Evolutionary conservation across 2,113 vertebrate genomes (phyloP), one percentile per base, ranked within the genome.

Genomic region (Rhodinocichla rosea): DNA sequence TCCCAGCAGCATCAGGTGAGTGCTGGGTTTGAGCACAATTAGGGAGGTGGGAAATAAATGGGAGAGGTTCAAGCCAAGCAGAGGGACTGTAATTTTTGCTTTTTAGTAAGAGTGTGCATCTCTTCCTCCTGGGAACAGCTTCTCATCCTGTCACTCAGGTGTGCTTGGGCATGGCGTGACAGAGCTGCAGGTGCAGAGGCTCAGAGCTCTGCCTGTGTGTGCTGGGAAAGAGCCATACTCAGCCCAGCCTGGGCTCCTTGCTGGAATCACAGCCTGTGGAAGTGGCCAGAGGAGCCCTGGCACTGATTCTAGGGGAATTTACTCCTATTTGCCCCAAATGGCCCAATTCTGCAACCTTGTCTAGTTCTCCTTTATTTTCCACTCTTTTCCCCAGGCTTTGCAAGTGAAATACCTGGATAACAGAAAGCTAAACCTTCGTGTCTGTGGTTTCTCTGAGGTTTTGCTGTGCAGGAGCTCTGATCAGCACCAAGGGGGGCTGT

Each of bases 221-320:
- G 78, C 94, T 87, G 93, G 92, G 89, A 56, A 86, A 79, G 85
- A 87, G 71, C 81, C 15, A 2, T 11, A 7, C 7, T 52, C 89
- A 95, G 89, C 95, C 49, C 87, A 92, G 96, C 83, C 11, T 75
- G 94, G 94, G 82, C 79, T 97, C 90, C 83, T 97, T 1, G 3
- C 91, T 94, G 94, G 78, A 94, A 94, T 95, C 87, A 77, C 3
- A 2, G 55, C 83, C 89, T 5, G 23, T 13, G 27, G 87, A 80
- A 79, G 67, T 63, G 88, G 68, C 86, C 87, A 92, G 88, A 89
- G 92, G 63, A 76, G 76, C 26, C 6, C 20, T 73, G 87, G 56
- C 35, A 32, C 73, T 78, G 92, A n/a, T 37, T 73, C 18, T 20
- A 22, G 30, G 5, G 32, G 24, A 64, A 20, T 63, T 87, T 55